These are phyloP conservation scores for Pyrgus malvae DNA, from an alignment of 2,888 invertebrate genomes.

Conservation along the genomic window DNA sequence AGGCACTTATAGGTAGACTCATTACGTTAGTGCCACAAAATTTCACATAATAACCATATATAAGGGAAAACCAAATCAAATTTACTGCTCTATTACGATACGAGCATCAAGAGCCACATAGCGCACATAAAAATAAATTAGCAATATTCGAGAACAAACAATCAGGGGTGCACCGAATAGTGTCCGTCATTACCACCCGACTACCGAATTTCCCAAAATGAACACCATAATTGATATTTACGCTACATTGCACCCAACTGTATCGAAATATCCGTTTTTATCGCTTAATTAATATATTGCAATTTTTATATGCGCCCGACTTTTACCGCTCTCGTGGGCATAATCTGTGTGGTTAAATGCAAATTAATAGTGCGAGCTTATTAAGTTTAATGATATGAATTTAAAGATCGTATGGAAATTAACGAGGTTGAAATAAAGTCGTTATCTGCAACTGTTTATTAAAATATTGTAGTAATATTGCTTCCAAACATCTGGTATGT, in stretches of 20 bases:
- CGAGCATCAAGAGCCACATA: slow-evolving; percentile 44
- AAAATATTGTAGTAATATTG: neutral
- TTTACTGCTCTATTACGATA: slow-evolving; percentile 17
- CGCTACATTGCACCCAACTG: slow-evolving; percentile 58
- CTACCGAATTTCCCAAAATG: slow-evolving; percentile 58
- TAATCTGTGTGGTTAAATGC: slow-evolving; percentile 22
- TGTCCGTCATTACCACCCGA: slow-evolving; percentile 51
- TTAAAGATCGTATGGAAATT: slow-evolving; percentile 5
- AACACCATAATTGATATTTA: slow-evolving; percentile 75
- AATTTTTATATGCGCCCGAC: slow-evolving; percentile 15
- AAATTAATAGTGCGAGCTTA: slow-evolving; percentile 21
- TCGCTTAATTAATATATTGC: slow-evolving; percentile 50
- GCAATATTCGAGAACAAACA: slow-evolving; percentile 59
- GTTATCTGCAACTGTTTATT: no score
- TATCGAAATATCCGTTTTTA: slow-evolving; percentile 48
- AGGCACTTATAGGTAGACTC: neutral
- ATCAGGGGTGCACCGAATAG: slow-evolving; percentile 45
- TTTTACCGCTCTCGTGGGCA: slow-evolving; percentile 19
- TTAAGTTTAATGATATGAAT: slow-evolving; percentile 15
- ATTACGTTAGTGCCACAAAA: neutral
- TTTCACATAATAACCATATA: neutral
- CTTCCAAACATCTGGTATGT: no score
- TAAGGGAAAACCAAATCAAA: slow-evolving; percentile 14
- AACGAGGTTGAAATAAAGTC: neutral
- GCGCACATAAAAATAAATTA: slow-evolving; percentile 72